Base-by-base conservation (phyloP, 2,113 vertebrate genomes). In the Hymenochirus boettgeri region DNA sequence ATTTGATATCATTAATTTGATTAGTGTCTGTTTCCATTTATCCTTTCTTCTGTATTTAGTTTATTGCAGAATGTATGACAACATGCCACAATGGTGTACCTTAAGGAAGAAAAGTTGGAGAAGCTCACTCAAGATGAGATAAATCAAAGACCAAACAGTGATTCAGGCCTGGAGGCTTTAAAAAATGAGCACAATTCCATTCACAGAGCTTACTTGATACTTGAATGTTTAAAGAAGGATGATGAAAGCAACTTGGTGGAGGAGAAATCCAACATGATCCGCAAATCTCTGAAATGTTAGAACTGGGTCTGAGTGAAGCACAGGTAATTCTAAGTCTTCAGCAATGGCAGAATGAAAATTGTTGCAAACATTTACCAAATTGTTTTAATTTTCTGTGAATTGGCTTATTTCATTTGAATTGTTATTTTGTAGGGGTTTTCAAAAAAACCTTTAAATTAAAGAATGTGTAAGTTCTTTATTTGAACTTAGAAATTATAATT, bases 61-160 rank as follows among this genome's bases (percentile, higher is more conserved):
- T n/a, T 2, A 1, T 71, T 72, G 29, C 77, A 99, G 96, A 77
- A 97, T 99, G 96, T 87, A 94, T 85, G 96, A 97, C 92, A 94
- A 88, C 92, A 99, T 99, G 96, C 96, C 89, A 94, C 92, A 56
- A 91, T 94, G 94, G 91, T 98, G 86, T 92, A 90, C 66, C 82
- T 91, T 87, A 97, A 97, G 86, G 94, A 96, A 85, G 92, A 96
- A 71, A 90, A 88, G 45, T 82, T 90, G 71, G 96, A 97, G 85
- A 95, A 93, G 72, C 87, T 97, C 35, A 93, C 93, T 12, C 96
- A 99, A 82, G 96, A 99, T 73, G 96, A 99, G 78, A 95, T 99
- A 66, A 93, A 98, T 72, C 93, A 86, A 19, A 90, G 92, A 75
- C 97, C 95, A 9, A 93, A 96, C 75, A 95, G 98, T 65, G 96